These are phyloP conservation scores for Circaetus gallicus DNA, from an alignment of 2,113 vertebrate species.

Conservation along the genomic window DNA sequence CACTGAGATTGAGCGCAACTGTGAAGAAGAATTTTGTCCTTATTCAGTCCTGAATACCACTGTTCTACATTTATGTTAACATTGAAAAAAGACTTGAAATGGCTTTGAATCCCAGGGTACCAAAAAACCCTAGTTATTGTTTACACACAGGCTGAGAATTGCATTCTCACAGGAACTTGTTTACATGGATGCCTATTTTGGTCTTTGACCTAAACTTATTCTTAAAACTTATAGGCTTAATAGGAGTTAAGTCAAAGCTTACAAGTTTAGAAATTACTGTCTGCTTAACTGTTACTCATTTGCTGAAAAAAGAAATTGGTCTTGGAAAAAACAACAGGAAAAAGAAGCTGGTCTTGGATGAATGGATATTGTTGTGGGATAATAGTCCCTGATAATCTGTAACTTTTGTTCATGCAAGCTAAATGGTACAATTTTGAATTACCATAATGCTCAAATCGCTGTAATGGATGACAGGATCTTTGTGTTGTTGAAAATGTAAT, in stretches of 20 bases:
- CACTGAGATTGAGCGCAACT: neutral
- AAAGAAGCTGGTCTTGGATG: neutral
- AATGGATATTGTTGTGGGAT: neutral
- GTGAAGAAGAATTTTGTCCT: neutral
- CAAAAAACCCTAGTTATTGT: rapidly evolving
- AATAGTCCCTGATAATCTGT: neutral
- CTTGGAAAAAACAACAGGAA: neutral
- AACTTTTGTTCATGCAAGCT: neutral
- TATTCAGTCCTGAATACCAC: neutral
- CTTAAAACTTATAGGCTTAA: neutral
- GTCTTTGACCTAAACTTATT: neutral
- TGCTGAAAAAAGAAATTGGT: neutral
- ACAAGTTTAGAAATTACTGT: neutral
- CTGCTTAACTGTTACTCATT: neutral
- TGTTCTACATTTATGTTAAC: neutral
- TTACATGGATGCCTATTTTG: neutral
- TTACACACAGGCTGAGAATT: neutral
- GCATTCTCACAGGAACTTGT: neutral
- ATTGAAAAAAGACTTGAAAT: neutral
- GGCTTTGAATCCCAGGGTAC: neutral
- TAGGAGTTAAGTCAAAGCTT: neutral
- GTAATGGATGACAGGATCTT: neutral
- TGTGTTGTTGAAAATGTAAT: neutral
- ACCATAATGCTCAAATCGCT: neutral
- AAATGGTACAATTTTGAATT: conserved; percentile 22